These are phyloP conservation scores for Eristalis tenax DNA, from an alignment of 2,888 invertebrate genomes.

Conservation along the genomic window DNA sequence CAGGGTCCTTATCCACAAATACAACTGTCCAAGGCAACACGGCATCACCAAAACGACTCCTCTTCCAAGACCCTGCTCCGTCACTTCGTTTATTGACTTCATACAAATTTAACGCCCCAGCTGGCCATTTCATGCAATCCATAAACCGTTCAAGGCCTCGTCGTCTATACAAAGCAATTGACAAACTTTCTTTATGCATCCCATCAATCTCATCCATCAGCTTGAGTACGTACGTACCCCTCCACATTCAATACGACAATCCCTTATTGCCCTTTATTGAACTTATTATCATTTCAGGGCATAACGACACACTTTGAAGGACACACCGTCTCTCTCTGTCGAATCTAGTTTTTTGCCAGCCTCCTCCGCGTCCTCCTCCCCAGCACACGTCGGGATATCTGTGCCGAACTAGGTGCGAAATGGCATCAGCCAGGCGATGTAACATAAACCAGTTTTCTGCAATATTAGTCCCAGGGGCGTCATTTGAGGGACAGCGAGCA, in stretches of 20 bases:
- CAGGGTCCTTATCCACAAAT: too few relatives aligned
- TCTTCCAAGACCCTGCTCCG: neutral
- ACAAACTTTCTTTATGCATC: neutral
- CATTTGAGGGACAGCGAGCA: conserved; percentile 15
- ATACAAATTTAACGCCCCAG: neutral
- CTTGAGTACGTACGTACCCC: neutral
- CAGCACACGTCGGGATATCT: neutral
- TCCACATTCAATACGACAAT: neutral
- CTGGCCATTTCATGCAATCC: neutral
- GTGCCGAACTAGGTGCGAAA: conserved; percentile 17
- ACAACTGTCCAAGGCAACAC: too few relatives aligned
- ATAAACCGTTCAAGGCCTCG: neutral
- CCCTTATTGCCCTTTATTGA: neutral
- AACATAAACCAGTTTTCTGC: conserved; percentile 53
- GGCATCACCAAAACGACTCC: too few relatives aligned
- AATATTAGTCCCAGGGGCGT: conserved; percentile 58
- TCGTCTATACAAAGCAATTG: neutral
- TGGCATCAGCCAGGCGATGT: conserved; percentile 29
- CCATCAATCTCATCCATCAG: neutral
- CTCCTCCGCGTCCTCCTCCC: neutral
- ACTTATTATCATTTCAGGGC: neutral
- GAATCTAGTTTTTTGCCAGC: neutral
- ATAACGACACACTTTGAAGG: conserved; percentile 5
- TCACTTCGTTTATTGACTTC: neutral
- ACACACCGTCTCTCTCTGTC: neutral